A percentile compares a stretch with the other conserved stretches of the same genome.
These are phyloP conservation scores for Rousettus madagascariensis DNA, from an alignment of 2,797 vertebrate species.

Conservation along the genomic window DNA sequence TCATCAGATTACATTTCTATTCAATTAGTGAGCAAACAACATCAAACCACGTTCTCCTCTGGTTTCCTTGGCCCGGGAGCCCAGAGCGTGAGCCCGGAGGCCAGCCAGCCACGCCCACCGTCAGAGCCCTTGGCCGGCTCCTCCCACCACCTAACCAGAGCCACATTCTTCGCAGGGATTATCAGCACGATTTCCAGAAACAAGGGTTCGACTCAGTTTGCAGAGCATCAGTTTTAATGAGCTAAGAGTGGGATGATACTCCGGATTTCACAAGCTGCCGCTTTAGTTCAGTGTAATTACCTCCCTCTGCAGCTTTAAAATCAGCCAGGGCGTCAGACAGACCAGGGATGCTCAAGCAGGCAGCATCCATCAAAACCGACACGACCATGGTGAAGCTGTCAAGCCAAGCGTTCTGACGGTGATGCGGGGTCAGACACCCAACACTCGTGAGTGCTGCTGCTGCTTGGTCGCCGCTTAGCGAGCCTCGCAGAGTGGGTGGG, in stretches of 20 bases:
- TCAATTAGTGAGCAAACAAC: neutral
- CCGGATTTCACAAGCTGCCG: slow-evolving; percentile 28
- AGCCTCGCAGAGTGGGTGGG: neutral
- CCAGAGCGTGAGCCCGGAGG: neutral
- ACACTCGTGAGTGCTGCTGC: neutral
- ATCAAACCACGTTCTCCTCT: neutral
- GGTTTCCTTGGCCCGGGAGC: neutral
- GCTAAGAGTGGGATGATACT: neutral
- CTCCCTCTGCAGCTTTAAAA: slow-evolving; percentile 34
- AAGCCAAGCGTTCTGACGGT: neutral
- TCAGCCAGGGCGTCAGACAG: slow-evolving; percentile 32
- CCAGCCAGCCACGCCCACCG: neutral
- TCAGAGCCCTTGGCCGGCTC: neutral
- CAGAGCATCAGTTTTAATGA: slow-evolving; percentile 35
- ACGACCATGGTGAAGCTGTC: slow-evolving; percentile 39
- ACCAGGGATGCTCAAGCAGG: neutral
- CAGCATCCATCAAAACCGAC: slow-evolving; percentile 31
- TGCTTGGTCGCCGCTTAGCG: neutral
- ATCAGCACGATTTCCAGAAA: neutral
- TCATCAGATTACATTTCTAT: neutral
- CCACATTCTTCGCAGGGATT: neutral
- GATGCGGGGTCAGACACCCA: neutral
- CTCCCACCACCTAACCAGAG: neutral
- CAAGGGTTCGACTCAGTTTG: neutral
- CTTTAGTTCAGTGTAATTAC: slow-evolving; percentile 35